Conservation (phyloP, 2,888 invertebrate species). For the Mycogona germanica region DNA sequence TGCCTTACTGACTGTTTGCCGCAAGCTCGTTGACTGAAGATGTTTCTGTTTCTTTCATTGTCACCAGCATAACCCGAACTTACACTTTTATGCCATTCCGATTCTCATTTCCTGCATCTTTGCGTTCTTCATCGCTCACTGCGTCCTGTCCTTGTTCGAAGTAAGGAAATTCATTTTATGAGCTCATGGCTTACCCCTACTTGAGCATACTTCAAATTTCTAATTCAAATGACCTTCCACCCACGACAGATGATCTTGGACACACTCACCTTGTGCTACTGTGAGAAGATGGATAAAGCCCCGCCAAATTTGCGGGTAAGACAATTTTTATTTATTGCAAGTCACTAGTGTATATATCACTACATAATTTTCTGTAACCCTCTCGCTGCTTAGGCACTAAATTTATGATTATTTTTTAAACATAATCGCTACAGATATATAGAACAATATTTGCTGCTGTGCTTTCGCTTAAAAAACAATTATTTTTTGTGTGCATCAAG, state of each 20-base stretch:
- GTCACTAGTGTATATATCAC: no score
- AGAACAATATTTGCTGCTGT: no score
- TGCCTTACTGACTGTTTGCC: not conserved
- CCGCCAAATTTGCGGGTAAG: constrained; percentile 5
- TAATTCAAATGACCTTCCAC: not conserved
- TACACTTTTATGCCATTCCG: constrained; percentile 76
- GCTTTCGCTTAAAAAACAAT: no score
- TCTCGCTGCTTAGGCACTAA: no score
- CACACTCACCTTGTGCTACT: constrained; percentile 84
- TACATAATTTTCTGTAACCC: no score
- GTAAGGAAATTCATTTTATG: constrained; percentile 39
- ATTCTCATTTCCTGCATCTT: constrained; percentile 64
- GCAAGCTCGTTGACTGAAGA: no score
- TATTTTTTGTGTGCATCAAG: no score
- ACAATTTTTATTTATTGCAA: no score
- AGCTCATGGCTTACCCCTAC: not conserved
- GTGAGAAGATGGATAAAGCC: constrained; percentile 65
- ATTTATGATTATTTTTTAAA: no score
- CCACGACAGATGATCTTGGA: constrained; percentile 76
- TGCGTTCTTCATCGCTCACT: constrained; percentile 85
- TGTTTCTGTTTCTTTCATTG: no score
- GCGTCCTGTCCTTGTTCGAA: constrained; percentile 86
- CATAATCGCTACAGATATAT: no score
- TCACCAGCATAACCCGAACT: constrained; percentile 43
- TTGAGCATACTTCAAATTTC: not conserved